Base-by-base conservation (phyloP, 2,113 vertebrate species). In the Hippocampus barbouri region DNA sequence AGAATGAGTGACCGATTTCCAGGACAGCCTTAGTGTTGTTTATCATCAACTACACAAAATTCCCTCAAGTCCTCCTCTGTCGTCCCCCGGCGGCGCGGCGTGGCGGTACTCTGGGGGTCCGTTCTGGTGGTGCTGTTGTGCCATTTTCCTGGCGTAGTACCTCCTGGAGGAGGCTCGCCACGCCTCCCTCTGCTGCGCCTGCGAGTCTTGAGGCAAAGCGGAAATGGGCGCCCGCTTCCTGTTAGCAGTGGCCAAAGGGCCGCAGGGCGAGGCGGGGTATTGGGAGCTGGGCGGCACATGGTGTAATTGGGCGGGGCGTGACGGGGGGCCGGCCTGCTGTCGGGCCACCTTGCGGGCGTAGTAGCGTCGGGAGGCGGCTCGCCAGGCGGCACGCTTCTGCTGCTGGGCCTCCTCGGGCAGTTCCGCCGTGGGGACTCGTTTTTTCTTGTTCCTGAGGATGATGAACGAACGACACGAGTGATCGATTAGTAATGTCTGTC, bases 321-420 rank as follows among this genome's bases (percentile, higher is more conserved):
- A 14, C 65, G 15, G 53, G 0, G 82, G 77, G 67, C 66, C 74
- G 0, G 60, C 74, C 73, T 85, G 77, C 10, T 87, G 88, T 15
- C 77, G 89, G 27, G 88, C 83, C 38, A 87, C 66, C 62, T 92
- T 92, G 0, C 89, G 86, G 67, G 91, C 91, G 1, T 91, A 90
- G 41, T 91, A 88, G 0, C 90, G 82, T 1, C 85, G 69, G 21
- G 91, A 87, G 0, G 91, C 91, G 2, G 88, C 91, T 75, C 89
- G 82, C 89, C 89, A 90, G 5, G 89, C 88, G 0, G 85, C 89
- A 18, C 89, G 71, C 76, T 88, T 87, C 38, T 74, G 53, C 38
- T 78, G 76, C 82, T 87, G 87, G 15, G 88, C 84, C 74, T 90
- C 89, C 65, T 89, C 89, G 0, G 86, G 53, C 60, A 83, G 75